Conservation (phyloP, 2,113 vertebrate genomes). For the Ochotona princeps region DNA sequence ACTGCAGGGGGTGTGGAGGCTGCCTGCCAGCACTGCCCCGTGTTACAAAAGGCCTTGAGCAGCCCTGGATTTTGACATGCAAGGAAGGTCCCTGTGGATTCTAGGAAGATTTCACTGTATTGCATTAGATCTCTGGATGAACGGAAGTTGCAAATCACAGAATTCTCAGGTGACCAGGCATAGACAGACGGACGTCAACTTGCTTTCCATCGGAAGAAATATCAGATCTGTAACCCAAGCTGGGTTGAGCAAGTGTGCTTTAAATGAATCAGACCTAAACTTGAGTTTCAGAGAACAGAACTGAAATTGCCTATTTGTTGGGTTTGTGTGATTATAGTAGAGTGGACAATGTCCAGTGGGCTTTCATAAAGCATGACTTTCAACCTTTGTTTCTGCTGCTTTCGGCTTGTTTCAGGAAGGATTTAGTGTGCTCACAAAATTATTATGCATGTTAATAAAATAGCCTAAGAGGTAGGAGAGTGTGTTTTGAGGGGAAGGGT, state of each 20-base stretch:
- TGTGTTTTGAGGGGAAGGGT: not conserved
- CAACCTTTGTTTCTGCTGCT: not conserved
- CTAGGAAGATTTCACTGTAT: not conserved
- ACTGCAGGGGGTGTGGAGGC: not conserved
- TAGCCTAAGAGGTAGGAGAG: not conserved
- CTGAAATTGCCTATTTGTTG: constrained; percentile 19
- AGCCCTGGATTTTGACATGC: too few species aligned
- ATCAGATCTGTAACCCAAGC: not conserved
- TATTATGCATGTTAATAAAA: not conserved
- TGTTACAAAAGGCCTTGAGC: not conserved
- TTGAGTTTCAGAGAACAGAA: not conserved
- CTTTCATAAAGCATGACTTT: not conserved
- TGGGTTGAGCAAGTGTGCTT: not conserved
- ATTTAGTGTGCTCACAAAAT: not conserved
- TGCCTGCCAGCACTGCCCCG: too few species aligned
- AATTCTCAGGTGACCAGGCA: not conserved
- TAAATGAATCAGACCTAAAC: not conserved
- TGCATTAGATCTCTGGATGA: not conserved
- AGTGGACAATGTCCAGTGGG: not conserved
- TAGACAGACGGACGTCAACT: not conserved
- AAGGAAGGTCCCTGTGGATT: too few species aligned
- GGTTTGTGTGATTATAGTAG: not conserved
- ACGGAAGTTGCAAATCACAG: constrained; percentile 4
- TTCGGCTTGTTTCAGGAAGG: not conserved
- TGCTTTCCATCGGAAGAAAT: not conserved